phyloP scores from a whole-genome alignment of 2,888 invertebrate species.

The Andrena fulva region DNA sequence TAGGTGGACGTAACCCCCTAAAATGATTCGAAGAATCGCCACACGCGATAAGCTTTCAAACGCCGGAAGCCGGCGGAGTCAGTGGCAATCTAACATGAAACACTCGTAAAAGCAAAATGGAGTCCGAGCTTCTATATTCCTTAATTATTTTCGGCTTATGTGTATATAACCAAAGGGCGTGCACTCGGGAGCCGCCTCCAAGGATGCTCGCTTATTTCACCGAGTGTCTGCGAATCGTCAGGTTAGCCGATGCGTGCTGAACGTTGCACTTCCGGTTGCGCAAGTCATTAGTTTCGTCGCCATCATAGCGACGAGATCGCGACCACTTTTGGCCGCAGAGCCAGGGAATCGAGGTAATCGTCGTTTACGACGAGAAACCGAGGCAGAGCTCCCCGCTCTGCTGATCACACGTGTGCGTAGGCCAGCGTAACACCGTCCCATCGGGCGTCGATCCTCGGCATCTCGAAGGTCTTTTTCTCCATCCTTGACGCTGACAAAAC shows the following conservation, averaged over 20 bases:
- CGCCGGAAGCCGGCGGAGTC: background rate
- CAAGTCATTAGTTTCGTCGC: constrained; percentile 86
- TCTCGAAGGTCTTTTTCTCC: constrained; percentile 71
- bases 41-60: background rate
- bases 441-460: constrained; percentile 64
- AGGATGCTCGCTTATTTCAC: background rate
- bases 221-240: background rate
- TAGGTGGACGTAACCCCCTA: too few species aligned
- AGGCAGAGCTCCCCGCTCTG: constrained; percentile 83
- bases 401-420: constrained; percentile 45
- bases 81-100: background rate
- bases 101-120: background rate
- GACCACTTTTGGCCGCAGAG: constrained; percentile 83
- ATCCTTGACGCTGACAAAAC: constrained; percentile 85
- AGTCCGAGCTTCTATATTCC: background rate
- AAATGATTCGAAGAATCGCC: too few species aligned
- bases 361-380: constrained; percentile 89
- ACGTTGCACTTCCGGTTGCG: constrained; percentile 66
- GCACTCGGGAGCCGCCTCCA: background rate
- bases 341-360: constrained; percentile 85
- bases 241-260: background rate
- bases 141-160: background rate
- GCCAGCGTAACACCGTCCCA: constrained; percentile 37
- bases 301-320: constrained; percentile 89
- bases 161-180: background rate